These are phyloP conservation scores for Epizoanthus rinbou DNA, from an alignment of 92 coral and sea anemone genomes.

Conservation along the genomic window DNA sequence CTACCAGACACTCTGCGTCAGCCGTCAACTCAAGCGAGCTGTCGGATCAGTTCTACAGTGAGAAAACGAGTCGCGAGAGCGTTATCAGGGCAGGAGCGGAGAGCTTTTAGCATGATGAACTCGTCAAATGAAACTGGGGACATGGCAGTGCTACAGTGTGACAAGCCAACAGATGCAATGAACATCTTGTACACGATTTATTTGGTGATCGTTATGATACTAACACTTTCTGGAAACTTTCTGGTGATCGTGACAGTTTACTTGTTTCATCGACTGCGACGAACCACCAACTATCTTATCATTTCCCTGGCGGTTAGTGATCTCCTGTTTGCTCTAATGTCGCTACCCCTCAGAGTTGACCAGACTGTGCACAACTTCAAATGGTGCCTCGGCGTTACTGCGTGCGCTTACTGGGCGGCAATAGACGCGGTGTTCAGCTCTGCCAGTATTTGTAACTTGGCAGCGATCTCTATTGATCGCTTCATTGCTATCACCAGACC, in stretches of 20 bases:
- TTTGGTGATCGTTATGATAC: constrained; percentile 70
- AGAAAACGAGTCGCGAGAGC: no score
- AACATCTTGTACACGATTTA: constrained; percentile 66
- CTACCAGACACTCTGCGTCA: no score
- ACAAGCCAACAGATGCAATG: constrained; percentile 49
- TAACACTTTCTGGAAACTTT: constrained; percentile 83
- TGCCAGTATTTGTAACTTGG: constrained; percentile 90
- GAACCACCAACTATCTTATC: constrained; percentile 84
- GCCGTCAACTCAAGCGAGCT: no score
- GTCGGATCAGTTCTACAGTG: no score
- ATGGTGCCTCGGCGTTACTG: constrained; percentile 80
- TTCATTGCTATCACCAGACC: constrained; percentile 93
- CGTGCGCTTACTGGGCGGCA: constrained; percentile 78
- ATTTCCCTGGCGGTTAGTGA: constrained; percentile 92
- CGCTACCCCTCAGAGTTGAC: constrained; percentile 87
- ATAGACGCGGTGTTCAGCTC: constrained; percentile 77
- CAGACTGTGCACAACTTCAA: constrained; percentile 74
- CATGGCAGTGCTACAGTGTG: constrained; percentile 48
- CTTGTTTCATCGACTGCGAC: constrained; percentile 76
- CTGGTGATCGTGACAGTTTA: constrained; percentile 85
- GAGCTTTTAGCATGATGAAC: constrained; percentile 13
- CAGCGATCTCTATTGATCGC: constrained; percentile 92
- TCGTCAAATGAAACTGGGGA: neutral
- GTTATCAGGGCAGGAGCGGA: neutral
- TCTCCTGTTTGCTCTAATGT: constrained; percentile 70